Base-by-base conservation (phyloP, 2,888 invertebrate species). In the Acrobasis repandana region DNA sequence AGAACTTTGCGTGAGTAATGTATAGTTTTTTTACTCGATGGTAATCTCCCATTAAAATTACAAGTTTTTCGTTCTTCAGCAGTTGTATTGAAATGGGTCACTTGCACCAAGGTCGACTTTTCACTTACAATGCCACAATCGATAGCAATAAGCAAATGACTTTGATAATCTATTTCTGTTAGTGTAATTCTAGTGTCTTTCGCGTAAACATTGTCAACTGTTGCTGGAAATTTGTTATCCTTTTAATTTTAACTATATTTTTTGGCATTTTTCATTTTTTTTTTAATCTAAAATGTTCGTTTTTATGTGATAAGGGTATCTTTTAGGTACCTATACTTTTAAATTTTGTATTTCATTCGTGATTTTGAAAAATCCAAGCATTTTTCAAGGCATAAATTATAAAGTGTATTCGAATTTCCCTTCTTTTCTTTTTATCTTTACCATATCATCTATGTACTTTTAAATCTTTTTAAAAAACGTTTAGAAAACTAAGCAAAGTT, bases 1-100 rank as follows among this genome's bases (percentile, higher is more conserved):
- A 58, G 54, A 60, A 49, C 57, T 47, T 65, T 50, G 68, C 66
- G 66, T 68, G 68, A 63, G 57, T 58, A 62, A 56, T 16, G n/a
- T 34, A 38, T 11, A 11, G 10, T 11, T 38, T 38, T 38, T 51
- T 56, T 38, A 4, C 15, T 18, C 33, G 65, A 64, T 65, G 54
- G 58, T 58, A 51, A 65, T 68, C 66, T 65, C 43, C 28, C 62
- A 62, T 63, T 28, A 50, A 57, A 56, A 61, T 65, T 65, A 65
- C 62, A 63, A 64, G 43, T 60, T 63, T 63, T 61, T 61, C 28
- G 51, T 61, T 50, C 50, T 49, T 58, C 46, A 51, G 43, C 46
- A 48, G 33, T 48, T 38, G 20, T 38, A 56, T 49, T 36, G 15
- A 60, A 56, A 56, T 49, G 15, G 49, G 56, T 63, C 57, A 50